Percentiles rank a stretch among this genome's conserved stretches.
Evolutionary conservation across 2,888 invertebrate genomes (phyloP).

Genomic region (Nomada flava): DNA sequence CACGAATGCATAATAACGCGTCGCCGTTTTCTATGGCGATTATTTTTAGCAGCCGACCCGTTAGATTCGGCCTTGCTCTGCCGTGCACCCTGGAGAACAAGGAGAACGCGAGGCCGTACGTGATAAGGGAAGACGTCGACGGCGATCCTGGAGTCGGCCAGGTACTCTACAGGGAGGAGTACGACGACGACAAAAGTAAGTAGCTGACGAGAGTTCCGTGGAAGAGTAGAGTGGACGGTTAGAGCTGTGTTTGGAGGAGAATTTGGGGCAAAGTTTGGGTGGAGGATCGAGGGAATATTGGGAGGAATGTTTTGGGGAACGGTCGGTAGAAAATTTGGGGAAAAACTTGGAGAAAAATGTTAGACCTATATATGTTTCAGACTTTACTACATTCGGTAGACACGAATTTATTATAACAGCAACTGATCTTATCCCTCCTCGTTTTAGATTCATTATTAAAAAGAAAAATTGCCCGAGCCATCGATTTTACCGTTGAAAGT

Average conservation of each 20-base stretch:
- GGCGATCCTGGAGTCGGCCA: constrained; percentile 87
- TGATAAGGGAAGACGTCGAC: constrained; percentile 87
- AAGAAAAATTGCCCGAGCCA: not conserved
- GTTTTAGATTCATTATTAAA: not conserved
- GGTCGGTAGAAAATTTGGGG: not conserved
- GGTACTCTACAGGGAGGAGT: constrained; percentile 91
- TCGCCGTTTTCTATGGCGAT: constrained; percentile 5
- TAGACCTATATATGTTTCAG: not conserved
- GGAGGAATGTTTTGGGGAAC: not conserved
- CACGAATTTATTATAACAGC: not conserved
- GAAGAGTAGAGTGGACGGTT: not conserved
- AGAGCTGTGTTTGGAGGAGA: not conserved
- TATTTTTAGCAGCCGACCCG: constrained; percentile 90
- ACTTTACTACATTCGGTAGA: not conserved
- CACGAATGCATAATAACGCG: not conserved
- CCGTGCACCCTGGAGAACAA: constrained; percentile 94
- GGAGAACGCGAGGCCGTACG: constrained; percentile 93
- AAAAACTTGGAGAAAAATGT: not conserved
- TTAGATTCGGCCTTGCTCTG: constrained; percentile 90
- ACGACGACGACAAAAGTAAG: constrained; percentile 87
- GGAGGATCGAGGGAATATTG: not conserved
- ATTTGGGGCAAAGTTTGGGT: not conserved
- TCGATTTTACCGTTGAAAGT: constrained; percentile 15
- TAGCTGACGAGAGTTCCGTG: constrained; percentile 14
- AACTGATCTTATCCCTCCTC: not conserved